Percentiles rank a stretch among this genome's conserved stretches.
Evolutionary conservation across 1,140 invertebrate species (phyloP).

Genomic region (Akabosia matsudoensis): DNA sequence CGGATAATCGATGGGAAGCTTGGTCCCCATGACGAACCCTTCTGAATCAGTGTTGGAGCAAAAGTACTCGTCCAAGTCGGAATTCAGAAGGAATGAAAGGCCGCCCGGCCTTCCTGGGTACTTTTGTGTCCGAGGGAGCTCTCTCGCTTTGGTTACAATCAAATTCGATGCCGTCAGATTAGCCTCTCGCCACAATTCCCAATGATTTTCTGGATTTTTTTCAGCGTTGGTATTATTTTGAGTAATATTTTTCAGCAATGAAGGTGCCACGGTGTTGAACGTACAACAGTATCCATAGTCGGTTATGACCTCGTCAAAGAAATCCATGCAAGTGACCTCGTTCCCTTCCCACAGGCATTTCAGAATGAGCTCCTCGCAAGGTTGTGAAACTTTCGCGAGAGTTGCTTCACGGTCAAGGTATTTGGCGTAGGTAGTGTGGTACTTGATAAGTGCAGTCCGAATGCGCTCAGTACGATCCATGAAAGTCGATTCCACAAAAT

Average conservation of each 20-base stretch:
- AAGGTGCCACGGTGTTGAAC: slow-evolving; percentile 61
- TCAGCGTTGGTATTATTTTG: not conserved
- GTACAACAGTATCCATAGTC: slow-evolving; percentile 79
- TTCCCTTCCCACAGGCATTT: not conserved
- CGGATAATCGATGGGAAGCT: not conserved
- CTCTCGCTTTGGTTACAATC: not conserved
- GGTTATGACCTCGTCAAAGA: slow-evolving; percentile 64
- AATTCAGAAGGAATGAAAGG: slow-evolving; percentile 49
- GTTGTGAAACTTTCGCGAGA: not conserved
- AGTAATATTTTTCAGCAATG: slow-evolving; percentile 23
- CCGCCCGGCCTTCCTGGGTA: not conserved
- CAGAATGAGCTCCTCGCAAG: not conserved
- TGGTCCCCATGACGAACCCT: slow-evolving; percentile 59
- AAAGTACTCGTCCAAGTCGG: slow-evolving; percentile 41
- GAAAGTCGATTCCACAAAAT: not conserved
- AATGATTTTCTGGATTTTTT: not conserved
- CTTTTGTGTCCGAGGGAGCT: not conserved
- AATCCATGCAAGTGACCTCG: not conserved
- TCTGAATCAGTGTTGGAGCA: slow-evolving; percentile 58
- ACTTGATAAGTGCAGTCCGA: not conserved
- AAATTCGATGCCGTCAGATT: not conserved
- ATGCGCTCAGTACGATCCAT: not conserved
- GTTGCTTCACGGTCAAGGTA: too few relatives aligned
- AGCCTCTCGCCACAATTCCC: not conserved
- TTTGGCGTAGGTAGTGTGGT: too few relatives aligned